These are phyloP conservation scores for Microcebus jonahi DNA, from an alignment of 2,113 vertebrate species.

Conservation along the genomic window DNA sequence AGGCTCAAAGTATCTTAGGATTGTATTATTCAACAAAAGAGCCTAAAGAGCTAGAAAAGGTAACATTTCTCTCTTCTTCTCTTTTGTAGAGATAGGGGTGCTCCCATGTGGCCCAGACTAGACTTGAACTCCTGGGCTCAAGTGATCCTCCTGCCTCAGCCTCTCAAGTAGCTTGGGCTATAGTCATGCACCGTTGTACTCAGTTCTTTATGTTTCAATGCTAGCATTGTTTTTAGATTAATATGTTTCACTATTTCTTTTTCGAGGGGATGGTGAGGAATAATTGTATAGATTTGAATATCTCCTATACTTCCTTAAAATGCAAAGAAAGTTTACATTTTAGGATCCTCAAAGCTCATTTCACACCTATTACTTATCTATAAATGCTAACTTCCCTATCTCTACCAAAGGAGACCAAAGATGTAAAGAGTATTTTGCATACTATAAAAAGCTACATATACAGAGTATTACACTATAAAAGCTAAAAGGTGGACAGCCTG, in stretches of 20 bases:
- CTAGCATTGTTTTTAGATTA: not conserved
- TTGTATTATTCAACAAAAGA: slow-evolving; percentile 86
- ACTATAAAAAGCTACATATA: not conserved
- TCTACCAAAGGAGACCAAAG: not conserved
- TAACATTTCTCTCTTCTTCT: slow-evolving; percentile 51
- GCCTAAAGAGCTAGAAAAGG: slow-evolving; percentile 87
- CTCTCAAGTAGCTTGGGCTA: not conserved
- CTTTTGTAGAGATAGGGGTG: not conserved
- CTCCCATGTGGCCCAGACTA: not conserved
- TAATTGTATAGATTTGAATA: not conserved
- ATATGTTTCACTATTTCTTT: not conserved
- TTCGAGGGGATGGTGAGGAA: not conserved
- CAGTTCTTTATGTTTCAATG: not conserved
- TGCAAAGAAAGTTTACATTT: not conserved
- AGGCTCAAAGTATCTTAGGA: slow-evolving; percentile 88
- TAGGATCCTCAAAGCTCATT: not conserved
- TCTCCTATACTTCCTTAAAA: not conserved
- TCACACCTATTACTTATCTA: not conserved
- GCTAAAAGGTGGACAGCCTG: not conserved
- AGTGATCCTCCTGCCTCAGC: not conserved
- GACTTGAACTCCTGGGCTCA: not conserved
- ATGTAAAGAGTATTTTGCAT: not conserved
- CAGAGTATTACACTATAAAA: not conserved
- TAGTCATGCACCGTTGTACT: not conserved
- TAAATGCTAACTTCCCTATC: not conserved